Evolutionary conservation across 1,140 invertebrate species (phyloP).

Genomic region (Apis laboriosa): DNA sequence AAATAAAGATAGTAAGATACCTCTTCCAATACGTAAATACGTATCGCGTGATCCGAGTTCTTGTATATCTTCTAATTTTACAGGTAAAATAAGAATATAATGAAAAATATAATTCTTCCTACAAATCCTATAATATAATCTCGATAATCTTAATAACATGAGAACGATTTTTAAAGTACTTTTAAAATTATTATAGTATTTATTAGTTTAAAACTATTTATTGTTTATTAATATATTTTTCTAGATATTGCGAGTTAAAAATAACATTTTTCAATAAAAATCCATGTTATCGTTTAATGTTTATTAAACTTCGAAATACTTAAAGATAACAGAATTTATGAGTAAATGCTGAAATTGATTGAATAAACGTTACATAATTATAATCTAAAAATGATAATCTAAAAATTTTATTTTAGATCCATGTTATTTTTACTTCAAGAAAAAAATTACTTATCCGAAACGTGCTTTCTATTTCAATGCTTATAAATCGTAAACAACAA

Average conservation of each 20-base stretch:
- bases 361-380: too few relatives aligned
- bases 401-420: too few relatives aligned
- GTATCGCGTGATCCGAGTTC: too few relatives aligned
- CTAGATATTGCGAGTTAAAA: not conserved
- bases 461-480: too few relatives aligned
- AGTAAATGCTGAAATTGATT: too few relatives aligned
- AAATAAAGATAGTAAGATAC: not conserved
- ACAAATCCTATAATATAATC: not conserved
- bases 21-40: too few relatives aligned
- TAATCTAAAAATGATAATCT: too few relatives aligned
- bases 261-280: not conserved
- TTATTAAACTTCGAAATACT: not conserved
- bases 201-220: not conserved
- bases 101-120: not conserved
- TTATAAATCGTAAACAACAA: too few relatives aligned
- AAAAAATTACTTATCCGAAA: too few relatives aligned
- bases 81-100: too few relatives aligned
- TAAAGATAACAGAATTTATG: not conserved
- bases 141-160: not conserved
- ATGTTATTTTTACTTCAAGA: too few relatives aligned
- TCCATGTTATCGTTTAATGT: not conserved
- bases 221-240: not conserved
- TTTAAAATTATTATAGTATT: too few relatives aligned
- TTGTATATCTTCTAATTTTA: not conserved
- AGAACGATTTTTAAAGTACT: not conserved